These are phyloP conservation scores for Stictocephala bisonia DNA, from an alignment of 2,888 invertebrate species.

Conservation along the genomic window DNA sequence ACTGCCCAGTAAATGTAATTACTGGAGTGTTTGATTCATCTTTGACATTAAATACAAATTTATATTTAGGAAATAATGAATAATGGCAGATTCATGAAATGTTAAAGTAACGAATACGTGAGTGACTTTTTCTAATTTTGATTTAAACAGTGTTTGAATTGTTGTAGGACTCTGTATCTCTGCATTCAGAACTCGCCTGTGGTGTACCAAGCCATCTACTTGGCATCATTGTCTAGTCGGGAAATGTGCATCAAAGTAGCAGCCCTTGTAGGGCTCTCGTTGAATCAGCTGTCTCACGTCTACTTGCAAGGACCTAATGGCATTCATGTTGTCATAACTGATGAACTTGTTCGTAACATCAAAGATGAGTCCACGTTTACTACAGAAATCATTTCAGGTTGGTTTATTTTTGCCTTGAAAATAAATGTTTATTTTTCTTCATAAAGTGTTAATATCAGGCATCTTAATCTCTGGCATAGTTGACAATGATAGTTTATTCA, in stretches of 20 bases:
- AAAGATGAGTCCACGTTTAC: constrained; percentile 81
- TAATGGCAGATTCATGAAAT: no score
- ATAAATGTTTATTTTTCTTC: neutral
- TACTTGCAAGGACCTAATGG: constrained; percentile 86
- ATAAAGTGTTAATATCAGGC: neutral
- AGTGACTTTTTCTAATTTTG: no score
- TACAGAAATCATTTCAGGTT: constrained; percentile 70
- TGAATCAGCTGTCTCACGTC: constrained; percentile 68
- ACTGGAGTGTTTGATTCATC: no score
- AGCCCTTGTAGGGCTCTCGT: constrained; percentile 63
- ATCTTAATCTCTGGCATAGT: no score
- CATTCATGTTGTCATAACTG: constrained; percentile 84
- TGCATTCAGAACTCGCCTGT: constrained; percentile 73
- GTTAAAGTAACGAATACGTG: no score
- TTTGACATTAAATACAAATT: no score
- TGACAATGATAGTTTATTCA: no score
- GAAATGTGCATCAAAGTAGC: constrained; percentile 66
- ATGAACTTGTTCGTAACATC: constrained; percentile 86
- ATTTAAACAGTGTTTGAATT: neutral
- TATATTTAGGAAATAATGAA: no score
- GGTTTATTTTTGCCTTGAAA: constrained; percentile 6
- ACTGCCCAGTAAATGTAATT: no score
- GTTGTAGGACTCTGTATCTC: constrained; percentile 80
- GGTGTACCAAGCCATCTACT: constrained; percentile 84
- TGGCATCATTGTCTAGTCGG: constrained; percentile 74